Evolutionary conservation across 2,113 vertebrate genomes (phyloP), one percentile per base, ranked within the genome.

Genomic region (Theristicus caerulescens): DNA sequence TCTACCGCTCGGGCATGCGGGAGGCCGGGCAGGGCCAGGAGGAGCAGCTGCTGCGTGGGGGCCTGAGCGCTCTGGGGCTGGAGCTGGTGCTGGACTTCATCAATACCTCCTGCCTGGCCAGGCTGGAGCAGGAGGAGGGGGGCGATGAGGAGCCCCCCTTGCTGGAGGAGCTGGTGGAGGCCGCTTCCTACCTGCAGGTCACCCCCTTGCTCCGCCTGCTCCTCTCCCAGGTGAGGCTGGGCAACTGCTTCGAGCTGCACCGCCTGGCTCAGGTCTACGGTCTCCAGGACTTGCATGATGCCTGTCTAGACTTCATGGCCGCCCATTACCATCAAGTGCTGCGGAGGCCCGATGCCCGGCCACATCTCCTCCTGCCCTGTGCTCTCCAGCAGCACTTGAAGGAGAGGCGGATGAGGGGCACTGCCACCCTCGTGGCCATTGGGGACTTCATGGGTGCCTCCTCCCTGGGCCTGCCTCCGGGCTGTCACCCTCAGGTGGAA

Each of bases 1-100:
- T 99, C 24, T 99, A 99, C 98, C 99, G 98, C 98, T 99, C 99
- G 25, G 99, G 99, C 32, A 99, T 99, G 99, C 98, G 98, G 82
- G 99, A 99, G 97, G 98, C 99, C 26, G 95, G 80, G 91, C 62
- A 97, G 90, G 99, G 97, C 55, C 98, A 98, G 94, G 98, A 98
- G 90, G 99, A 98, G 20, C 99, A 99, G 97, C 98, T 98, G 95
- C 97, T 99, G 96, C 98, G 99, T 66, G 99, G 99, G 40, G 99
- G 99, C 21, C 98, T 99, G 81, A 99, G 99, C 81, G 98, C 98
- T 1, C 97, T 97, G 26, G 99, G 99, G 18, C 97, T 99, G 97
- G 99, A 99, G 96, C 97, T 99, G 79, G 99, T 99, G 86, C 97
- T 99, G 91, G 98, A 99, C 96, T 99, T 99, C 97, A 99, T 99